Conservation (phyloP, 2,888 invertebrate genomes). For the Colostygia pectinataria region DNA sequence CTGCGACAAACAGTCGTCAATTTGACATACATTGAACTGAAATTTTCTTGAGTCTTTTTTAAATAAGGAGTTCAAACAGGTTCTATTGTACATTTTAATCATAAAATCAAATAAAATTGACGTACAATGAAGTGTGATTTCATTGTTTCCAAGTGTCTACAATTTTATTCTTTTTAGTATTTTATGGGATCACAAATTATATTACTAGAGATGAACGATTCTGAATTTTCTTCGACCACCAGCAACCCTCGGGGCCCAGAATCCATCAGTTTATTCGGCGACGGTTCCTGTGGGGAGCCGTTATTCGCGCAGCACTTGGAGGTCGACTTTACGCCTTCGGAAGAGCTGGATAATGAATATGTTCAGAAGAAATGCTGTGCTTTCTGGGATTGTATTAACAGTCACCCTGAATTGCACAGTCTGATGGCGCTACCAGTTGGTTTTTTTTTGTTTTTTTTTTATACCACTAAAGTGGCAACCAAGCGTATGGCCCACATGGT, state of each 20-base stretch:
- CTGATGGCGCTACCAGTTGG: slow-evolving; percentile 40
- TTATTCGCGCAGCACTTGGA: slow-evolving; percentile 23
- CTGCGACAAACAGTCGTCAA: too few relatives aligned
- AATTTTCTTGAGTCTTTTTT: not conserved
- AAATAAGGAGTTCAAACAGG: too few relatives aligned
- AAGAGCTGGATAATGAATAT: slow-evolving; percentile 37
- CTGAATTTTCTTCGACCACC: slow-evolving; percentile 2
- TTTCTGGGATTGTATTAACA: slow-evolving; percentile 47
- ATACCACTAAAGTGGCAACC: too few relatives aligned
- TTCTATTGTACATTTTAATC: too few relatives aligned
- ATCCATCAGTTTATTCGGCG: slow-evolving; percentile 29
- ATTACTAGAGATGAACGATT: slow-evolving; percentile 9
- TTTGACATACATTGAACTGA: too few relatives aligned
- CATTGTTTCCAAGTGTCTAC: not conserved
- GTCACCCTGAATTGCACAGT: slow-evolving; percentile 36
- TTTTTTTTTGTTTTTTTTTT: too few relatives aligned
- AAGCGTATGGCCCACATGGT: too few relatives aligned
- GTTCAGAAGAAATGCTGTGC: slow-evolving; percentile 44
- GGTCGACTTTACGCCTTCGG: slow-evolving; percentile 36
- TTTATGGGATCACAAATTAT: not conserved
- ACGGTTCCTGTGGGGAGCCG: slow-evolving; percentile 33
- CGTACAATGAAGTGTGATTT: not conserved
- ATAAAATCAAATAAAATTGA: too few relatives aligned
- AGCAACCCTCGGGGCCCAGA: slow-evolving; percentile 14
- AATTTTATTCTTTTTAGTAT: too few relatives aligned